Conservation (phyloP, 2,797 vertebrate genomes). For the Pangasius macronema region DNA sequence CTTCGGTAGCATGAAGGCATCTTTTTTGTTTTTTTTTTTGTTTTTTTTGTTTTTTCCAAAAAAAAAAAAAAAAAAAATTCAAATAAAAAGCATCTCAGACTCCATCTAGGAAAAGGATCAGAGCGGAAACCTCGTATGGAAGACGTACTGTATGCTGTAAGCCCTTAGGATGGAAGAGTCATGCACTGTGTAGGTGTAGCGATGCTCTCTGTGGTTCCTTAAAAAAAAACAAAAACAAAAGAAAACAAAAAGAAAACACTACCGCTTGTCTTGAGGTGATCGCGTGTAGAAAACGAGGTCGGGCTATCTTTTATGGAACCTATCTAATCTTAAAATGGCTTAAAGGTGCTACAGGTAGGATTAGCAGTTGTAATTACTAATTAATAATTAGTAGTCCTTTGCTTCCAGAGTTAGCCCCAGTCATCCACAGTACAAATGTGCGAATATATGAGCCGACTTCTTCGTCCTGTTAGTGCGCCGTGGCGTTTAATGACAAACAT, state of each 20-base stretch:
- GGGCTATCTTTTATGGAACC: conserved; percentile 41
- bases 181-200: conserved; percentile 49
- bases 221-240: not conserved
- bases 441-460: conserved; percentile 6
- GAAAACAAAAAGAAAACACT: not conserved
- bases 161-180: conserved; percentile 57
- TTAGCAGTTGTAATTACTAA: conserved; percentile 27
- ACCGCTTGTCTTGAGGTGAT: conserved; percentile 38
- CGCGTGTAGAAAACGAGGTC: conserved; percentile 33
- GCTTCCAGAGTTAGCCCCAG: conserved; percentile 28
- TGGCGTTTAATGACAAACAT: conserved; percentile 13
- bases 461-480: not conserved
- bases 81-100: conserved; percentile 45
- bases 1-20: conserved; percentile 56
- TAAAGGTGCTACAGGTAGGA: conserved; percentile 47
- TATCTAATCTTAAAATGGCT: conserved; percentile 46
- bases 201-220: conserved; percentile 46
- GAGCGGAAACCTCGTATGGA: conserved; percentile 54
- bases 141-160: conserved; percentile 57
- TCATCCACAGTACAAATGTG: conserved; percentile 13
- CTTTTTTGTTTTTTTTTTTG: conserved; percentile 13
- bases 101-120: conserved; percentile 46
- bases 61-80: not conserved
- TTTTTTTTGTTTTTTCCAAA: not conserved
- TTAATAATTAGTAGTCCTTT: conserved; percentile 36